These are phyloP conservation scores for Euwallacea similis DNA, from an alignment of 1,140 invertebrate species.

Conservation along the genomic window DNA sequence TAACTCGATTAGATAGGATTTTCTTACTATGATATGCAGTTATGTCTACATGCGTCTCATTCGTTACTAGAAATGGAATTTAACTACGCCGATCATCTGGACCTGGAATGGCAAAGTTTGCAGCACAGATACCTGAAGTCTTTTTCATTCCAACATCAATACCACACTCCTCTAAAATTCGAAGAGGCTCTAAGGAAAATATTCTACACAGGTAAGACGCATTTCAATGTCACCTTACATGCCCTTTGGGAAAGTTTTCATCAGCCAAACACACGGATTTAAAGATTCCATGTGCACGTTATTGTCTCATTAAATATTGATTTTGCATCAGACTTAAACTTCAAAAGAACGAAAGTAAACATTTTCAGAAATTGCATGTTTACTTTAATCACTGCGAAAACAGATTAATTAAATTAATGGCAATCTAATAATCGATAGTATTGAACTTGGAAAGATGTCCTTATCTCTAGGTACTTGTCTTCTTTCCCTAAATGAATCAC, in stretches of 20 bases:
- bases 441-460: no score
- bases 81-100: conserved; percentile 18
- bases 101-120: conserved; percentile 21
- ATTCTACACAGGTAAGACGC: conserved; percentile 8
- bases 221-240: no score
- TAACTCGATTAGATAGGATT: no score
- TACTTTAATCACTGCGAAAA: no score
- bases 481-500: no score
- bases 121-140: not conserved
- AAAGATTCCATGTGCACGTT: not conserved
- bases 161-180: not conserved
- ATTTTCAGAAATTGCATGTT: not conserved
- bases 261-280: no score
- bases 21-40: not conserved
- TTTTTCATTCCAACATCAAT: conserved; percentile 9
- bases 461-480: no score
- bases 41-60: no score
- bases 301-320: conserved; percentile 2
- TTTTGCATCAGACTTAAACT: no score
- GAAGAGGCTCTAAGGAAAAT: conserved; percentile 3
- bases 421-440: no score
- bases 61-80: conserved; percentile 6
- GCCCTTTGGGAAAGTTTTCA: no score
- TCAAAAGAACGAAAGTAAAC: not conserved
- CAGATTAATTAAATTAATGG: no score